Conservation (phyloP, 1,140 invertebrate species). For the Cydia splendana region DNA sequence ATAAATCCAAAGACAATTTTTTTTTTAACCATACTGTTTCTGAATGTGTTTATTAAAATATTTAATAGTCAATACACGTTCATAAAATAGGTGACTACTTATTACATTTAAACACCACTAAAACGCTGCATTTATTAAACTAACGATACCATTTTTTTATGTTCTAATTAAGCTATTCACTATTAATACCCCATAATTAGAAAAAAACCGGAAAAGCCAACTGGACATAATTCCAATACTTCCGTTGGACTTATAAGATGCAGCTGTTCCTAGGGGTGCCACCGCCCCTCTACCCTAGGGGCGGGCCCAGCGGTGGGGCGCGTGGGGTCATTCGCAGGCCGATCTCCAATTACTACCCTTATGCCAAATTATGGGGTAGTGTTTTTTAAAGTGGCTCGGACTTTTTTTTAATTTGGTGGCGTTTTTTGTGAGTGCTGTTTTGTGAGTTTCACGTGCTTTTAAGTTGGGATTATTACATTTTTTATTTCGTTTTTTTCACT, state of each 20-base stretch:
- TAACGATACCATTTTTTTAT: not conserved
- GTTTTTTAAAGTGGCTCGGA: slow-evolving; percentile 17
- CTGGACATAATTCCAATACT: slow-evolving; percentile 26
- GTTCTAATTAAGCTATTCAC: slow-evolving; percentile 20
- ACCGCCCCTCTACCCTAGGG: not conserved
- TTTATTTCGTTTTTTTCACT: no score
- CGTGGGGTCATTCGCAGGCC: slow-evolving; percentile 23
- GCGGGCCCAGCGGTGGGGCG: slow-evolving; percentile 17
- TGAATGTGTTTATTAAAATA: not conserved
- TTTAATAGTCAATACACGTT: not conserved
- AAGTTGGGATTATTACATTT: no score
- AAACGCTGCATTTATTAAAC: not conserved
- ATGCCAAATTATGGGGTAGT: slow-evolving; percentile 17
- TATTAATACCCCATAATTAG: slow-evolving; percentile 17
- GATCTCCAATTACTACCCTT: slow-evolving; percentile 14
- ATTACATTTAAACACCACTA: not conserved
- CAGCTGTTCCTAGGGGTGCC: slow-evolving; percentile 21
- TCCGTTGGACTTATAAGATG: slow-evolving; percentile 3
- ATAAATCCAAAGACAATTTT: no score
- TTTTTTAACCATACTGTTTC: not conserved
- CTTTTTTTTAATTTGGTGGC: not conserved
- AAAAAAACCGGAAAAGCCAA: slow-evolving; percentile 32
- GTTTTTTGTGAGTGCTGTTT: slow-evolving; percentile 4
- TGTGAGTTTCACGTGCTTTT: not conserved
- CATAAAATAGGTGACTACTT: not conserved